These are phyloP conservation scores for Eilema caniola DNA, from an alignment of 2,888 invertebrate genomes.

Conservation along the genomic window DNA sequence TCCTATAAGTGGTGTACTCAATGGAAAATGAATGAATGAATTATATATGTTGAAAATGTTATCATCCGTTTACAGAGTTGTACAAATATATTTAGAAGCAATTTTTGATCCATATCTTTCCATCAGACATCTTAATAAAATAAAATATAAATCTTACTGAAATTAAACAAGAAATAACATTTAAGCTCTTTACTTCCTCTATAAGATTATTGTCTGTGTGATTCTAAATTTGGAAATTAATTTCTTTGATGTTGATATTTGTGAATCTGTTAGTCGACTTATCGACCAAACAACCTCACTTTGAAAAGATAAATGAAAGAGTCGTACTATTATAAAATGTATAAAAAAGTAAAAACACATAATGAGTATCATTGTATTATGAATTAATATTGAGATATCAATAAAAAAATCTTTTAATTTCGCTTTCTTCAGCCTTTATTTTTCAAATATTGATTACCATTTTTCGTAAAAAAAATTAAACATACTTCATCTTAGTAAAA, in stretches of 20 bases:
- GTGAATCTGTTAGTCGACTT: background rate
- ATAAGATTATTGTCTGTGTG: background rate
- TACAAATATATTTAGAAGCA: background rate
- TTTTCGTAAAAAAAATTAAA: background rate
- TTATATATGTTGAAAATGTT: too few relatives aligned
- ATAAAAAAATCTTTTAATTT: too few relatives aligned
- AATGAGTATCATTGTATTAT: background rate
- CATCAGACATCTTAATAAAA: background rate
- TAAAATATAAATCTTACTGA: background rate
- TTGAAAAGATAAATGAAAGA: background rate
- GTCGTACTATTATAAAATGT: background rate
- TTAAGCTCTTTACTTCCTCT: too few relatives aligned
- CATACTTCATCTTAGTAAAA: too few relatives aligned
- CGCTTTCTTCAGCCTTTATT: background rate
- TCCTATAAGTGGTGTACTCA: too few relatives aligned
- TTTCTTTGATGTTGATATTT: slow-evolving; percentile 2
- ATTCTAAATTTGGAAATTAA: background rate
- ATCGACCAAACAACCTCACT: background rate
- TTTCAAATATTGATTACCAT: background rate
- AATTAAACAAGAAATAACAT: background rate
- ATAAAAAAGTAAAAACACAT: background rate
- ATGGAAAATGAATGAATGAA: too few relatives aligned
- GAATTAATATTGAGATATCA: background rate
- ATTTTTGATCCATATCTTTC: background rate
- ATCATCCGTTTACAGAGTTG: background rate